phyloP scores from a whole-genome alignment of 1,140 invertebrate species.

The Eufriesea mexicana region DNA sequence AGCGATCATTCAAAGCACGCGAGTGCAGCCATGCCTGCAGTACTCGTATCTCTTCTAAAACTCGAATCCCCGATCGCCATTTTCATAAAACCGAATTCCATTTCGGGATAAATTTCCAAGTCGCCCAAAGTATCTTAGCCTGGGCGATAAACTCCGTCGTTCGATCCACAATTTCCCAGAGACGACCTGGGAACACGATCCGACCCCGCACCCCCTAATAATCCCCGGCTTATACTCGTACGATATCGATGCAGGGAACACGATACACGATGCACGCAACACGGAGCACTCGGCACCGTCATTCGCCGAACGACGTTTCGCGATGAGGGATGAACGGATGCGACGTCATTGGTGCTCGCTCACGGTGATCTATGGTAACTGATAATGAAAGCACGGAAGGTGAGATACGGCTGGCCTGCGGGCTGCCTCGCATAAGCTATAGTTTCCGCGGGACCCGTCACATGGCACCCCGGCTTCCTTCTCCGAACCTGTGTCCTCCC shows the following conservation, averaged over 20 bases:
- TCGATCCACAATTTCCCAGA: too few relatives aligned
- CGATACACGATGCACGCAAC: too few relatives aligned
- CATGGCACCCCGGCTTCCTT: conserved; percentile 55
- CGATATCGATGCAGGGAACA: not conserved
- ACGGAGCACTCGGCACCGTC: not conserved
- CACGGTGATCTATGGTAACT: conserved; percentile 78
- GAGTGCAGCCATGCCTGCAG: too few relatives aligned
- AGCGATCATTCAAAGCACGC: too few relatives aligned
- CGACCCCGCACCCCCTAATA: not conserved
- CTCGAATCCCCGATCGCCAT: too few relatives aligned
- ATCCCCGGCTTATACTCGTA: not conserved
- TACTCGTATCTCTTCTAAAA: too few relatives aligned
- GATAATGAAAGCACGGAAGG: conserved; percentile 81
- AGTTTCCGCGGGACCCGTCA: conserved; percentile 73
- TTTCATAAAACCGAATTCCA: too few relatives aligned
- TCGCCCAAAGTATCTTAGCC: too few relatives aligned
- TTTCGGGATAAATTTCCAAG: too few relatives aligned
- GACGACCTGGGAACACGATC: too few relatives aligned
- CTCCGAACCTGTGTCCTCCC: conserved; percentile 73
- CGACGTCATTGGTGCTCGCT: conserved; percentile 72
- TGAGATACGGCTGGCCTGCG: conserved; percentile 68
- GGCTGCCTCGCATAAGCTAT: conserved; percentile 65
- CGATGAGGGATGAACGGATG: conserved; percentile 80
- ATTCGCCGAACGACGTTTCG: conserved; percentile 66
- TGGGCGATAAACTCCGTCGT: too few relatives aligned